These are phyloP conservation scores for Acleris holmiana DNA, from an alignment of 2,888 invertebrate genomes.

Conservation along the genomic window DNA sequence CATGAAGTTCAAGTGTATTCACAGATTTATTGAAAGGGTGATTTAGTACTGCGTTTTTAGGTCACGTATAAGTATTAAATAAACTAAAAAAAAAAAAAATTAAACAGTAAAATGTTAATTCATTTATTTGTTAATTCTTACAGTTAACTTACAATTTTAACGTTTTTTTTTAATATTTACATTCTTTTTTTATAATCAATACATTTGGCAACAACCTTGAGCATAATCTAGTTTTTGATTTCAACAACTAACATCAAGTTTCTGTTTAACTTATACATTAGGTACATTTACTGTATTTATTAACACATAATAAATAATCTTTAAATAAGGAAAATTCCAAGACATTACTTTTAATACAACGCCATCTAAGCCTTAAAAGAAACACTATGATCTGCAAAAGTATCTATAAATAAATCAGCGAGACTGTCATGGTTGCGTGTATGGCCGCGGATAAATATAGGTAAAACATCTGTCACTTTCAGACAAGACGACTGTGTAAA, in stretches of 20 bases:
- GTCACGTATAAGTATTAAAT: too few species aligned
- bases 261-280: conserved; percentile 4
- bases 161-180: conserved; percentile 47
- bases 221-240: conserved; percentile 50
- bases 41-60: too few species aligned
- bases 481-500: too few species aligned
- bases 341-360: background rate
- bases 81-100: too few species aligned
- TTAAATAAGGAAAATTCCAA: conserved; percentile 7
- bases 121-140: conserved; percentile 41
- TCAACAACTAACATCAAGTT: conserved; percentile 43
- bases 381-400: too few species aligned
- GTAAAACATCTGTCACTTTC: too few species aligned
- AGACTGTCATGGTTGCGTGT: too few species aligned
- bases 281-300: conserved; percentile 10
- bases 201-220: conserved; percentile 69
- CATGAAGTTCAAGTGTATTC: background rate
- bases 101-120: conserved; percentile 15
- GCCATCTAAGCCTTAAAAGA: background rate
- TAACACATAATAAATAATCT: conserved; percentile 7
- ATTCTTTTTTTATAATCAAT: conserved; percentile 45
- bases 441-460: too few species aligned
- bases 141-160: conserved; percentile 37
- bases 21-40: background rate
- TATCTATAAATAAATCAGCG: too few species aligned